A percentile compares a stretch with the other conserved stretches of the same genome.
Evolutionary conservation across 2,888 invertebrate species (phyloP).

Genomic region (Laothoe populi): DNA sequence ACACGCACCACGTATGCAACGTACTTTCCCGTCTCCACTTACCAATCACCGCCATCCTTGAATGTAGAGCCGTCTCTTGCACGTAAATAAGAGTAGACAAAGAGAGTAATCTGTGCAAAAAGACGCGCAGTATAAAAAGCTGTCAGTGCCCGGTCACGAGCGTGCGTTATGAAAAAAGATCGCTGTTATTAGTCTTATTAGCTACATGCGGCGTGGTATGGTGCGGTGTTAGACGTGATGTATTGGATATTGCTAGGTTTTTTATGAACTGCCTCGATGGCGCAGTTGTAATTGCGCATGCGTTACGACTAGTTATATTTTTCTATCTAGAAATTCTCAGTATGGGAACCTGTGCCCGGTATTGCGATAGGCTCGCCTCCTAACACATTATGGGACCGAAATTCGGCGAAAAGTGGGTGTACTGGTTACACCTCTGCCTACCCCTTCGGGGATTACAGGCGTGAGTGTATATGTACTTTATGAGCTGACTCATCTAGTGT

Average conservation of each 20-base stretch:
- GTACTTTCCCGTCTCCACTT: constrained; percentile 43
- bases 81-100: constrained; percentile 82
- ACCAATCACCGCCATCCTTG: constrained; percentile 43
- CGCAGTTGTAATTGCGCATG: too few relatives aligned
- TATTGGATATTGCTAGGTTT: neutral
- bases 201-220: constrained; percentile 12
- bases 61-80: constrained; percentile 58
- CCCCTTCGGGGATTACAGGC: too few relatives aligned
- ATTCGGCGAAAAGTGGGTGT: too few relatives aligned
- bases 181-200: constrained; percentile 31
- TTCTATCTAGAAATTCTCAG: too few relatives aligned
- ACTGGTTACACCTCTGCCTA: too few relatives aligned
- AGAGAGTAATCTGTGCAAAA: constrained; percentile 74
- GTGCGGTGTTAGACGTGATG: constrained; percentile 19
- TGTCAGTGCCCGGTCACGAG: constrained; percentile 79
- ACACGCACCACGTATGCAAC: constrained; percentile 5
- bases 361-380: too few relatives aligned
- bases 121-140: constrained; percentile 74
- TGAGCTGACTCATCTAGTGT: too few relatives aligned
- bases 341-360: too few relatives aligned
- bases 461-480: too few relatives aligned
- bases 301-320: too few relatives aligned
- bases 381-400: too few relatives aligned
- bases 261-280: neutral
- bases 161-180: constrained; percentile 70